Percentiles rank a stretch among this genome's conserved stretches.
phyloP scores from a whole-genome alignment of 2,888 invertebrate genomes.

The Digitonthophagus gazella region DNA sequence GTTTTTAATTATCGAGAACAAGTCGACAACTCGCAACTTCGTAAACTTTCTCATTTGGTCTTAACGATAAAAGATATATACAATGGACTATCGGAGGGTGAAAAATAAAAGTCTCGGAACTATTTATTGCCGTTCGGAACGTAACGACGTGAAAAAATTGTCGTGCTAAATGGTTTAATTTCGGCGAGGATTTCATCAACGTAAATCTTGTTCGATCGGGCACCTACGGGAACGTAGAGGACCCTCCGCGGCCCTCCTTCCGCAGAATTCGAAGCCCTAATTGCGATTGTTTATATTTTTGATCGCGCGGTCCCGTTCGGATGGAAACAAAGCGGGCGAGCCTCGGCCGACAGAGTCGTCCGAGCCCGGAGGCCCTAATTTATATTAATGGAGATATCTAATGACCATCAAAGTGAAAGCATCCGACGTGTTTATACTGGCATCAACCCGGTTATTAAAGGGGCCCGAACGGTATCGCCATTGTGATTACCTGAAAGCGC shows the following conservation, averaged over 20 bases:
- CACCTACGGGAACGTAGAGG: conserved; percentile 2
- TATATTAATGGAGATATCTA: conserved; percentile 49
- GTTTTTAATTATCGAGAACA: too few species aligned
- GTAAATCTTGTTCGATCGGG: conserved; percentile 48
- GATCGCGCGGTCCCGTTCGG: conserved; percentile 1
- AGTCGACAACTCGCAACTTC: too few species aligned
- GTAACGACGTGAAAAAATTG: conserved; percentile 27
- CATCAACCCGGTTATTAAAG: conserved; percentile 33
- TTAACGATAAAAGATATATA: neutral
- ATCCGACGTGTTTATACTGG: conserved; percentile 44
- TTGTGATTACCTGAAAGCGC: neutral
- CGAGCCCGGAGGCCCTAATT: conserved; percentile 43
- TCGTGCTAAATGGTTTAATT: conserved; percentile 46
- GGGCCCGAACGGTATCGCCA: too few species aligned
- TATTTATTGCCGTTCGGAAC: neutral
- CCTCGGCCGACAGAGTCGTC: conserved; percentile 25
- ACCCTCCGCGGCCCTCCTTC: neutral
- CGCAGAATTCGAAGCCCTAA: neutral
- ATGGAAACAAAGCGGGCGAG: conserved; percentile 39
- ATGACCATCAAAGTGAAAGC: conserved; percentile 42
- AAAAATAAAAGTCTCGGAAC: neutral
- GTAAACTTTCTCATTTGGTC: neutral
- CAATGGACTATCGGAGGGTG: neutral
- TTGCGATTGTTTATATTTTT: neutral
- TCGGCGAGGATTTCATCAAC: conserved; percentile 49